Evolutionary conservation across 1,140 invertebrate species (phyloP), one percentile per base, ranked within the genome.

Genomic region (Aphaenogaster floridana): DNA sequence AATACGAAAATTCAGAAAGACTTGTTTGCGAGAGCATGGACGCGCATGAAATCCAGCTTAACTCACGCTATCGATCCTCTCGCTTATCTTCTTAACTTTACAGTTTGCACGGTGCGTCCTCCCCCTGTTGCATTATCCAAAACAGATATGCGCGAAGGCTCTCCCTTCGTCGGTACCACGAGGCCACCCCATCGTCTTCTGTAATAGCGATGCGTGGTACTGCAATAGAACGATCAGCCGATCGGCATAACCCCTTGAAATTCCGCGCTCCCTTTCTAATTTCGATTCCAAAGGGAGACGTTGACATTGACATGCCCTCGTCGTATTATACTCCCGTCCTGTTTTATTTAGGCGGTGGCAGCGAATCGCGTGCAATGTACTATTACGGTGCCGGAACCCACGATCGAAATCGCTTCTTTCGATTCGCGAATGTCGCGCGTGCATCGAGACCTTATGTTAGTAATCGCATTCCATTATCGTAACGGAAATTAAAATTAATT

Each of bases 181-280:
- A 42, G 42, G 21, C 21, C 15, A 54, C 64, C 48, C 54, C 42
- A 42, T 54, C n/a, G 21, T 45, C 71, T 36, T 54, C 9, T 5
- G 52, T 42, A 36, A 59, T 64, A 45, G 39, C 69, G 88, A 86
- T 86, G 63, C 77, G 63, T 54, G 69, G 66, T 39, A 21, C 9
- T 76, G 63, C 88, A 72, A 84, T 74, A 81, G 89, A 87, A 69
- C 86, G 89, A 90, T 88, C 89, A 90, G 48, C 42, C 72, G 88
- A 89, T 89, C 89, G 39, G 48, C 48, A 79, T 88, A 90, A 91
- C 90, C 89, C 90, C 89, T 91, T 90, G 61, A 88, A 90, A 90
- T 88, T 86, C 89, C 81, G 9, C 57, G 54, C 89, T 81, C 89
- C 90, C 90, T 83, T 81, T 69, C 64, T 91, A 90, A 90, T 91